Evolutionary conservation across 2,888 invertebrate genomes (phyloP), one percentile per base, ranked within the genome.

Genomic region (Leptodirus hochenwartii): DNA sequence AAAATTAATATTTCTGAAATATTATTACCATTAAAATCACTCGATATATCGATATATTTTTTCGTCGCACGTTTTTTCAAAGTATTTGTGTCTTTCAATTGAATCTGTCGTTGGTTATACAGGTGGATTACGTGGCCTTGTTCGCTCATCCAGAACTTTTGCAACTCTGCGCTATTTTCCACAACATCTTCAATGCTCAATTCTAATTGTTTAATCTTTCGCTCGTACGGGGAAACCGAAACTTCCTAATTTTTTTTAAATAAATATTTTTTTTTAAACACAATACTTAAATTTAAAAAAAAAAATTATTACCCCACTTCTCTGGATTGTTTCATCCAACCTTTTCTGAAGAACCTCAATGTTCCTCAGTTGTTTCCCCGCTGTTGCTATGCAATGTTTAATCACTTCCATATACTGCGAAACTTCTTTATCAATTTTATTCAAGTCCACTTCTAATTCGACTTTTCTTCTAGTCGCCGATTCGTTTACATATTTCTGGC

Each of bases 51-150:
- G 13, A 24, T 15, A 17, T 15, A 48, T 60, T 58, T 46, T n/a
- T n/a, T n/a, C n/a, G n/a, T n/a, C n/a, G n/a, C n/a, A 75, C 76
- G 79, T 56, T 80, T 81, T 36, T 64, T 64, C 8, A 77, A 58
- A 12, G 79, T 59, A 51, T 72, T 74, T 32, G 77, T 66, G 38
- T 78, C 73, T 17, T 67, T 61, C 6, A 77, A 51, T 46, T 77
- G 69, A 36, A 62, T 58, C 40, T 72, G 71, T 35, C 78, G 62
- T 39, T 78, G 72, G 34, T 73, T 61, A 0, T 76, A 67, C 10
- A 82, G 51, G 36, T 63, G 61, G 2, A 81, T 68, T 32, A 78
- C 66, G 46, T 73, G 69, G 1, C 71, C 70, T 50, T 84, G 80
- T 38, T 76, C 65, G 27, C 78, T 64, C 37, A 84, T 54, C 84